A percentile compares a stretch with the other conserved stretches of the same genome.
Conservation (phyloP, 2,797 vertebrate species). For the Hemitrygon akajei region DNA sequence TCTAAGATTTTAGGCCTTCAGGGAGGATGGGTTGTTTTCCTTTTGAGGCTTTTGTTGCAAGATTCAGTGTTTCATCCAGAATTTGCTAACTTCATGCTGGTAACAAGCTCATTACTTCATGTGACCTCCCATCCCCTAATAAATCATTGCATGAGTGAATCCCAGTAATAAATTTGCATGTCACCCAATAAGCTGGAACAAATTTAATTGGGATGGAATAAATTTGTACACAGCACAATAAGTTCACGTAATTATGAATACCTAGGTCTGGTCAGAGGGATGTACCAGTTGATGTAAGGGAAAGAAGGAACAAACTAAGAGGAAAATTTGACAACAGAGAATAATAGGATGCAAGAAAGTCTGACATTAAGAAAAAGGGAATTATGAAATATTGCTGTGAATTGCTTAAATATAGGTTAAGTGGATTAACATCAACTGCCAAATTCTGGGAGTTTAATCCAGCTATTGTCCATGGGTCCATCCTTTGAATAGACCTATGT, state of each 20-base stretch:
- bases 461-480: neutral
- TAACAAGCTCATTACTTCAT: conserved; percentile 27
- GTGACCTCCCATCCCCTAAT: neutral
- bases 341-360: neutral
- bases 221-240: conserved; percentile 1
- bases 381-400: neutral
- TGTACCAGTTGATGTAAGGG: neutral
- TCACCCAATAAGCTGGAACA: conserved; percentile 25
- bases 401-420: neutral
- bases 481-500: neutral
- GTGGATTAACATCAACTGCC: neutral
- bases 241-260: neutral
- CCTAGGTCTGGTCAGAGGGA: neutral
- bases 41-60: neutral
- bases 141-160: neutral
- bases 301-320: neutral
- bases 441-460: neutral
- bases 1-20: neutral
- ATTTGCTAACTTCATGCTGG: neutral
- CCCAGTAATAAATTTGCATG: conserved; percentile 19
- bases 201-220: conserved; percentile 26
- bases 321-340: neutral
- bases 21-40: neutral
- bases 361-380: neutral
- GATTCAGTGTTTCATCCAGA: neutral